A percentile compares a stretch with the other conserved stretches of the same genome.
These are phyloP conservation scores for Drosophila carrolli DNA, from an alignment of 1,140 invertebrate species.

Conservation along the genomic window DNA sequence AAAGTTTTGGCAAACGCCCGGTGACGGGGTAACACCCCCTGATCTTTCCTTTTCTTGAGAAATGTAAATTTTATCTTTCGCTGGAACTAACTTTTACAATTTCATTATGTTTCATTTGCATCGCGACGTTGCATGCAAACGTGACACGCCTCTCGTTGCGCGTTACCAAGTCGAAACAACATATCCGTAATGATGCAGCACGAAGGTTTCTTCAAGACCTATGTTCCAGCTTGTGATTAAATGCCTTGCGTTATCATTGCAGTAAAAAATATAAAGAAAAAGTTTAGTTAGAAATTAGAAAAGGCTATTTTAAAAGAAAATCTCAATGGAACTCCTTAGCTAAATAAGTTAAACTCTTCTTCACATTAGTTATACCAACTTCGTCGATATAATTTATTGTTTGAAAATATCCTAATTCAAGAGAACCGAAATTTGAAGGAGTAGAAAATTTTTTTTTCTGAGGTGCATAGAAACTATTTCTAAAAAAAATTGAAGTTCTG, in stretches of 20 bases:
- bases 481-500: too few species aligned
- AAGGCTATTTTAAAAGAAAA: too few species aligned
- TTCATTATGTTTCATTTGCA: slow-evolving; percentile 82
- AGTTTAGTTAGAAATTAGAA: too few species aligned
- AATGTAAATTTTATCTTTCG: slow-evolving; percentile 81
- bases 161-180: slow-evolving; percentile 9
- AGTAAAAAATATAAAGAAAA: not conserved
- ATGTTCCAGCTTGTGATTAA: slow-evolving; percentile 4
- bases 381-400: too few species aligned
- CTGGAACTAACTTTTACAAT: slow-evolving; percentile 77
- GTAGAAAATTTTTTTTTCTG: too few species aligned
- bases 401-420: too few species aligned
- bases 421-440: too few species aligned
- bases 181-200: slow-evolving; percentile 27
- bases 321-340: too few species aligned
- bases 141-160: slow-evolving; percentile 46
- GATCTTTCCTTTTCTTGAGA: slow-evolving; percentile 32
- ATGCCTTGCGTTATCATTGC: not conserved
- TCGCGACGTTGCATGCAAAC: slow-evolving; percentile 56
- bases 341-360: too few species aligned
- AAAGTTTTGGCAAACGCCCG: slow-evolving; percentile 54
- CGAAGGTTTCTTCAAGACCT: not conserved
- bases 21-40: not conserved
- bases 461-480: too few species aligned
- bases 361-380: too few species aligned